Conservation (phyloP, 2,888 invertebrate genomes). For the Dyspetes luteomarginatus region DNA sequence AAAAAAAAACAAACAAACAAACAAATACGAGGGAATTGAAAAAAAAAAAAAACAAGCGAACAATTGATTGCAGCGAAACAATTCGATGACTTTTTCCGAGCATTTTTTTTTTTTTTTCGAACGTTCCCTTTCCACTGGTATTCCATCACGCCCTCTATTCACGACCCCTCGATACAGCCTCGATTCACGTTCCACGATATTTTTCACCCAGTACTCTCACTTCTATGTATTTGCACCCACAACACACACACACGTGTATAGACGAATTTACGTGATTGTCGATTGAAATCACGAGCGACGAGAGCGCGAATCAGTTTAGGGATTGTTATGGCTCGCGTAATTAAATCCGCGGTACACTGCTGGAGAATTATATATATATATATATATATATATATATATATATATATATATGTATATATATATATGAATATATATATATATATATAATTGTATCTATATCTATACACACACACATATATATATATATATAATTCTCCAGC, state of each 20-base stretch:
- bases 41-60: neutral
- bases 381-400: too few species aligned
- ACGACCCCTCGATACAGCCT: neutral
- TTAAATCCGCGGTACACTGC: conserved; percentile 55
- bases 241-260: too few species aligned
- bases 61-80: conserved; percentile 28
- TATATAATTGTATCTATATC: too few species aligned
- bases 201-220: neutral
- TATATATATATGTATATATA: too few species aligned
- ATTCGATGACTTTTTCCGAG: conserved; percentile 39
- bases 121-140: conserved; percentile 25
- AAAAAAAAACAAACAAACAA: neutral
- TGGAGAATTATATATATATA: too few species aligned
- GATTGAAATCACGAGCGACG: conserved; percentile 61
- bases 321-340: conserved; percentile 64
- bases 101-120: neutral
- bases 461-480: too few species aligned
- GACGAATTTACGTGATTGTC: conserved; percentile 46
- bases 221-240: neutral
- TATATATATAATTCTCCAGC: too few species aligned
- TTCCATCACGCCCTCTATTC: conserved; percentile 23
- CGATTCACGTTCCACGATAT: neutral
- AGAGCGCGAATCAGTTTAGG: conserved; percentile 62
- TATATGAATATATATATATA: too few species aligned
- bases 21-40: too few species aligned